A percentile compares a stretch with the other conserved stretches of the same genome.
Evolutionary conservation across 2,113 vertebrate species (phyloP).

Genomic region (Rhineura floridana): DNA sequence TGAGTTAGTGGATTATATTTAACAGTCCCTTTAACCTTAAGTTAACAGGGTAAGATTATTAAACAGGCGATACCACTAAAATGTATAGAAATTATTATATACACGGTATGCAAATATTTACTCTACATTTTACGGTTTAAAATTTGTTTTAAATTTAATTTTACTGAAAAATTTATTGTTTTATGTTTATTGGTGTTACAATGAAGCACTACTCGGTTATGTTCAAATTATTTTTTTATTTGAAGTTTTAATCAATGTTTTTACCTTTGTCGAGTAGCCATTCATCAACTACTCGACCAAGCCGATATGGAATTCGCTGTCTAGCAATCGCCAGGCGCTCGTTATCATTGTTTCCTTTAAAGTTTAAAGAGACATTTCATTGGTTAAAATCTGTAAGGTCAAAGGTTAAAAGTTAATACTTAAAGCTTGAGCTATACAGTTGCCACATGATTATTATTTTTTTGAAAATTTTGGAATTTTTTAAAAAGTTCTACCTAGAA

Average conservation of each 20-base stretch:
- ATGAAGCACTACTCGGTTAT: conserved; percentile 95
- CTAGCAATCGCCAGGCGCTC: conserved; percentile 99
- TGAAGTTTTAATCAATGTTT: conserved; percentile 99
- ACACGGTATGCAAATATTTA: conserved; percentile 91
- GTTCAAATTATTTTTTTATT: conserved; percentile 99
- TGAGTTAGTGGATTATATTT: conserved; percentile 95
- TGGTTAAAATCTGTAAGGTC: conserved; percentile 99
- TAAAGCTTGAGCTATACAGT: conserved; percentile 96
- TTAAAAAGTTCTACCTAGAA: conserved; percentile 93
- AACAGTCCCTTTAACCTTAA: conserved; percentile 99
- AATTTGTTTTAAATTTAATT: conserved; percentile 96
- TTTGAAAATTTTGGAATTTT: conserved; percentile 87
- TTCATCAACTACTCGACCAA: conserved; percentile 99
- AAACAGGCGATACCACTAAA: conserved; percentile 89
- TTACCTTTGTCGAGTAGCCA: conserved; percentile 99
- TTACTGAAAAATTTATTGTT: conserved; percentile 95
- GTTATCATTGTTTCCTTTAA: conserved; percentile 99
- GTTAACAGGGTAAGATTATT: conserved; percentile 96
- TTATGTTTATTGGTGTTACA: conserved; percentile 97
- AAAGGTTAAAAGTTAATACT: conserved; percentile 99
- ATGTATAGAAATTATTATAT: conserved; percentile 94
- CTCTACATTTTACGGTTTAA: conserved; percentile 93
- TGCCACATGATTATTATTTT: conserved; percentile 90
- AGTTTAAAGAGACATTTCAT: conserved; percentile 99
- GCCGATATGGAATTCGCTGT: conserved; percentile 99